phyloP scores from a whole-genome alignment of 2,888 invertebrate genomes.

The Leptopterna dolabrata region DNA sequence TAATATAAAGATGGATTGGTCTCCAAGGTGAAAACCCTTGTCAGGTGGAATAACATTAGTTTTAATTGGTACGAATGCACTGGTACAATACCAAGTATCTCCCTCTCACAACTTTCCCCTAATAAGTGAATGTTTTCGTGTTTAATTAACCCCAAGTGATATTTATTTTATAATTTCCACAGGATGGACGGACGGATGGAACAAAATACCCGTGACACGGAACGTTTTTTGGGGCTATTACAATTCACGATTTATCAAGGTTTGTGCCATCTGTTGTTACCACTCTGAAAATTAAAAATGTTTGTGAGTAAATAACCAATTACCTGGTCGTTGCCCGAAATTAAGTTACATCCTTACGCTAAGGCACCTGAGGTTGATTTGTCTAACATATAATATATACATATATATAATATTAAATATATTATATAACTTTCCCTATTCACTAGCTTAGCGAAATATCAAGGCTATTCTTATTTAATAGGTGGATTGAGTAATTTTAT shows the following conservation, averaged over 20 bases:
- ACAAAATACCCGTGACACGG: background rate
- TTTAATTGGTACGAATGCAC: background rate
- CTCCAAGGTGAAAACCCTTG: background rate
- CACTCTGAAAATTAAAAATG: background rate
- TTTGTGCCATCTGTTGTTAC: background rate
- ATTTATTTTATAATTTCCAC: background rate
- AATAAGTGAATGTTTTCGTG: conserved; percentile 1
- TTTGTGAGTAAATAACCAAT: background rate
- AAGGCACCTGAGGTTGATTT: no score
- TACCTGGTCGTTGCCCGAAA: no score
- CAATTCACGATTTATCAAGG: background rate
- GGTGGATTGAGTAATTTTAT: no score
- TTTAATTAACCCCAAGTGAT: background rate
- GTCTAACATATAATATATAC: no score
- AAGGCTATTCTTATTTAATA: no score
- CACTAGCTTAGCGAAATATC: no score
- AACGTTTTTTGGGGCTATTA: background rate
- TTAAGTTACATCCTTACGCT: no score
- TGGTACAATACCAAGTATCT: background rate
- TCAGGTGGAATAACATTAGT: background rate
- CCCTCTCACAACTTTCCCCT: background rate
- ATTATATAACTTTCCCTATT: no score
- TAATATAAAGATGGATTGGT: background rate
- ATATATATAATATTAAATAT: no score
- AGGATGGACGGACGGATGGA: background rate